These are phyloP conservation scores for Portevinia maculata DNA, from an alignment of 2,888 invertebrate species.

Conservation along the genomic window DNA sequence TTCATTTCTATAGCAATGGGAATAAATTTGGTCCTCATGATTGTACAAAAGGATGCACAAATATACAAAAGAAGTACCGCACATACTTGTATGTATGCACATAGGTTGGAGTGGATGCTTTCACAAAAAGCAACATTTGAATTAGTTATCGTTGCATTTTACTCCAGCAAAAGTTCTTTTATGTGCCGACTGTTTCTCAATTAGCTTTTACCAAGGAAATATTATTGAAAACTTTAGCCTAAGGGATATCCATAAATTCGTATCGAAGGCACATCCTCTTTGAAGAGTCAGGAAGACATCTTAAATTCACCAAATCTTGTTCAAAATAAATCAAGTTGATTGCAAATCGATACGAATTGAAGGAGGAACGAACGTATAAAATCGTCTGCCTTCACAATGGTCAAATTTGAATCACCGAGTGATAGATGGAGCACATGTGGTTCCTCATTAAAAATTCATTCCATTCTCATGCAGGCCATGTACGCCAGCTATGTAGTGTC, in stretches of 20 bases:
- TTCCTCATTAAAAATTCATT: constrained; percentile 64
- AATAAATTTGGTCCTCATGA: constrained; percentile 33
- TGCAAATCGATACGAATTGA: constrained; percentile 56
- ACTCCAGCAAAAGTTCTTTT: constrained; percentile 4
- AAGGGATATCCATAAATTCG: constrained; percentile 28
- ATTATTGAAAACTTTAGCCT: constrained; percentile 15
- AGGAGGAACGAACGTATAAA: not conserved
- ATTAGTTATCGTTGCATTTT: constrained; percentile 35
- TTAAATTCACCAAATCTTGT: not conserved
- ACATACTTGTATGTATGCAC: not conserved
- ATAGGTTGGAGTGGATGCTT: not conserved
- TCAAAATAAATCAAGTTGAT: constrained; percentile 60
- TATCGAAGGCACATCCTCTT: not conserved
- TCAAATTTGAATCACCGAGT: constrained; percentile 33
- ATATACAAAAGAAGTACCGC: too few species aligned
- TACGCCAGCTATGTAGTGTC: constrained; percentile 15
- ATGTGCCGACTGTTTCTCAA: constrained; percentile 23
- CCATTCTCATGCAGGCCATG: constrained; percentile 59
- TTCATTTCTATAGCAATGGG: constrained; percentile 21
- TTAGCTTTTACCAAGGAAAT: constrained; percentile 21
- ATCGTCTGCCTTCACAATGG: constrained; percentile 20
- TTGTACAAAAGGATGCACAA: constrained; percentile 5
- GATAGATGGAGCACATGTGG: constrained; percentile 48
- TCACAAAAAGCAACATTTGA: constrained; percentile 24
- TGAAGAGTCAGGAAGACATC: not conserved